Evolutionary conservation across 1,140 invertebrate species (phyloP), one percentile per base, ranked within the genome.

Genomic region (Muscidifurax raptorellus): DNA sequence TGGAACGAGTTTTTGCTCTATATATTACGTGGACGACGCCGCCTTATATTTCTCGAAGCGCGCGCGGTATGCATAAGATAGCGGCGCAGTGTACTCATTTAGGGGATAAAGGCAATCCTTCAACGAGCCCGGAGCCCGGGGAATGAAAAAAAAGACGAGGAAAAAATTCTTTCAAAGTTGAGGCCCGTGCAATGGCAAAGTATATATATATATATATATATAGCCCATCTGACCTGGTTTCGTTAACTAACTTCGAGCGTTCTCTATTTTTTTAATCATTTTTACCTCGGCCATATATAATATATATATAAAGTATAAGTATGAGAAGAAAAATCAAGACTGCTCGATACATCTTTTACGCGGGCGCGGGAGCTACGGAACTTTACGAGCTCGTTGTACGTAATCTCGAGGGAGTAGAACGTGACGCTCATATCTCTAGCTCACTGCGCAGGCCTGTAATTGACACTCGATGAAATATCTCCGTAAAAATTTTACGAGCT

Each of bases 381-480:
- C 47, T 52, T 52, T 52, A 52, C 47, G 47, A 52, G 47, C 47
- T 28, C 64, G n/a, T 28, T 28, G 66, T 18, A 69, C 66, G 66
- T 28, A 30, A 69, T 69, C 66, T 69, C 66, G 66, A 30, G 27
- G 66, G 66, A 69, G 25, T 30, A 15, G 27, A 18, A n/a, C 28
- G 66, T 75, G 72, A 9, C 72, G 72, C 36, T 36, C 32, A 28
- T 69, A 69, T 69, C 27, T 59, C 52, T 47, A n/a, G n/a, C 44
- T 22, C 47, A 5, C 47, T 27, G 27, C 27, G 27, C 27, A 67
- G 7, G 64, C 25, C 64, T 25, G 64, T 76, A 76, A 75, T 82
- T 82, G 72, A 82, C 72, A 82, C 25, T 76, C 72, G 81, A 83
- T 67, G 67, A 83, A 77, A 67, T 67, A 67, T 67, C 44, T 22